These are phyloP conservation scores for Etheostoma nigrum DNA, from an alignment of 2,797 vertebrate genomes.

Conservation along the genomic window DNA sequence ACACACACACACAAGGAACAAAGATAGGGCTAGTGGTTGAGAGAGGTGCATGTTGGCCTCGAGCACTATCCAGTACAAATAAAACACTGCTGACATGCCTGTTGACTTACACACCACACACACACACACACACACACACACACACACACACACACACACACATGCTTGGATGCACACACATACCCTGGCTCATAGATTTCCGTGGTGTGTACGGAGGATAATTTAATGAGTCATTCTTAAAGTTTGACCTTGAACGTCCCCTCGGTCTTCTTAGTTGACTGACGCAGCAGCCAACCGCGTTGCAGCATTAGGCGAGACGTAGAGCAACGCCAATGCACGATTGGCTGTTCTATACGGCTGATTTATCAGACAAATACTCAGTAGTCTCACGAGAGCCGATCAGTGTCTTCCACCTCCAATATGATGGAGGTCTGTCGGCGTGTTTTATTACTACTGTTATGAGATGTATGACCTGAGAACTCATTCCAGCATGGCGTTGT, in stretches of 20 bases:
- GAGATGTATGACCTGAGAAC: constrained; percentile 36
- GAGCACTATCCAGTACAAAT: constrained; percentile 46
- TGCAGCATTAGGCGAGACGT: constrained; percentile 12
- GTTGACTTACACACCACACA: constrained; percentile 46
- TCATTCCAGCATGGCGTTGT: constrained; percentile 4
- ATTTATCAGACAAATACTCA: constrained; percentile 10
- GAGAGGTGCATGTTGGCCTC: constrained; percentile 30
- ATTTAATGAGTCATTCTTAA: constrained; percentile 65
- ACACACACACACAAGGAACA: background rate
- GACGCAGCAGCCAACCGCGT: constrained; percentile 22
- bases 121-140: constrained; percentile 29
- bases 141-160: constrained; percentile 14
- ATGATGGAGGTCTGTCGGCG: constrained; percentile 15
- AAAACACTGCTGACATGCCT: constrained; percentile 46
- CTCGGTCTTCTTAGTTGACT: constrained; percentile 13
- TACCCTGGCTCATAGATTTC: background rate
- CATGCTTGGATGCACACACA: constrained; percentile 10
- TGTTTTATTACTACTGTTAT: constrained; percentile 22
- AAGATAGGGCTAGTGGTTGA: background rate
- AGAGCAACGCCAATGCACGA: background rate
- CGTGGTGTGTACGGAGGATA: constrained; percentile 27
- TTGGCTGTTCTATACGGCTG: constrained; percentile 10
- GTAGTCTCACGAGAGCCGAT: background rate
- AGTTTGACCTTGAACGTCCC: constrained; percentile 70
- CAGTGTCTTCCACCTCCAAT: constrained; percentile 8